A percentile compares a stretch with the other conserved stretches of the same genome.
These are phyloP conservation scores for Harpagoxenus sublaevis DNA, from an alignment of 2,888 invertebrate species.

Conservation along the genomic window DNA sequence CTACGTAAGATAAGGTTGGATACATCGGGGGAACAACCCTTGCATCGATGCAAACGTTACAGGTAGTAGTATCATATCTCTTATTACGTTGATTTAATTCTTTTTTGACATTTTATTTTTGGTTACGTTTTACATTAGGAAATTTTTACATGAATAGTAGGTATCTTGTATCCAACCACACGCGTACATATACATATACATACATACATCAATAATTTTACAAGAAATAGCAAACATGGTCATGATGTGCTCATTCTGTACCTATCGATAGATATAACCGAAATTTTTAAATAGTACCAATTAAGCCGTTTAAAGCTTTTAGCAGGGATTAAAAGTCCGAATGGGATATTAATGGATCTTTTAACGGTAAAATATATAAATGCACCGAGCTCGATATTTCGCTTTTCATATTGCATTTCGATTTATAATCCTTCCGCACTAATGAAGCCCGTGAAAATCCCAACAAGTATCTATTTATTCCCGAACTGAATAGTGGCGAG, in stretches of 20 bases:
- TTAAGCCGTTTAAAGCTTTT: conserved; percentile 41
- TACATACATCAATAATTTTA: not conserved
- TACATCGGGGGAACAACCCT: not conserved
- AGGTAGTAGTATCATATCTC: not conserved
- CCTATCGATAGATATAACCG: not conserved
- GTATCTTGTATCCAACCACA: not conserved
- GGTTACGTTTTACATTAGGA: not conserved
- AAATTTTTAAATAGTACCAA: conserved; percentile 21
- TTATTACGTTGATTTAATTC: conserved; percentile 19
- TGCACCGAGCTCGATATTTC: not conserved
- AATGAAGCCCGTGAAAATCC: conserved; percentile 45
- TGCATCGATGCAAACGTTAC: not conserved
- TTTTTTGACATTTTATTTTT: not conserved
- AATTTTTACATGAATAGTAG: not conserved
- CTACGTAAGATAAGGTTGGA: conserved; percentile 3
- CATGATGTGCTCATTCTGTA: not conserved
- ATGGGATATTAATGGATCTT: conserved; percentile 22
- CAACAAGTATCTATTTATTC: conserved; percentile 46
- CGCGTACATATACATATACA: too few relatives aligned
- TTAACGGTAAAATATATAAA: conserved; percentile 35
- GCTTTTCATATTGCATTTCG: conserved; percentile 31
- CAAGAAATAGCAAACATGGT: not conserved
- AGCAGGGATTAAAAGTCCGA: conserved; percentile 17
- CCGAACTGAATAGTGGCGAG: conserved; percentile 10
- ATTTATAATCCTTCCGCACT: conserved; percentile 38